phyloP scores from a whole-genome alignment of 2,888 invertebrate genomes.

The Toxonevra muliebris region DNA sequence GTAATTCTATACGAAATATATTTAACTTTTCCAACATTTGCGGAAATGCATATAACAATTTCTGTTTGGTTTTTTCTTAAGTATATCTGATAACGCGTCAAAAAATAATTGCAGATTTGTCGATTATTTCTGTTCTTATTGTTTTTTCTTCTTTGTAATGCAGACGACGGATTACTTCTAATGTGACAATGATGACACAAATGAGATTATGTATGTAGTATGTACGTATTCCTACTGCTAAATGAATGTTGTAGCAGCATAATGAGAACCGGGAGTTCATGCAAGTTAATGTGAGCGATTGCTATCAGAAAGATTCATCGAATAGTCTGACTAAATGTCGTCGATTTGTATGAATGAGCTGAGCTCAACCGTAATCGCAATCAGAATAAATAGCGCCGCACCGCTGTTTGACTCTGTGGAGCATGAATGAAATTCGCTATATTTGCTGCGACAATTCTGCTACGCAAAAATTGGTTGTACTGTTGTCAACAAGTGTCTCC shows the following conservation, averaged over 20 bases:
- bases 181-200: slow-evolving; percentile 51
- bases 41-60: no score
- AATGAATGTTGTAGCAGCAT: slow-evolving; percentile 33
- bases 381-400: not conserved
- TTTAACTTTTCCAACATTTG: no score
- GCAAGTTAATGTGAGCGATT: slow-evolving; percentile 54
- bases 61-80: no score
- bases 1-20: no score
- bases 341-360: slow-evolving; percentile 18
- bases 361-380: slow-evolving; percentile 17
- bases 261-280: slow-evolving; percentile 43
- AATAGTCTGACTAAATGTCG: slow-evolving; percentile 42
- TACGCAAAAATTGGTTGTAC: slow-evolving; percentile 22
- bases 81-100: no score
- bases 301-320: slow-evolving; percentile 55
- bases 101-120: no score
- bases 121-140: no score
- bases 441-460: not conserved
- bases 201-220: slow-evolving; percentile 35
- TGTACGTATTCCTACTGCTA: not conserved
- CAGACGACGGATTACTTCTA: slow-evolving; percentile 42
- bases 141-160: no score
- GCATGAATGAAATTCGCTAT: slow-evolving; percentile 25
- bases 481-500: slow-evolving; percentile 6
- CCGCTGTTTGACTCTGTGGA: not conserved